Base-by-base conservation (phyloP, 1,140 invertebrate genomes). In the Drosophila simulans region DNA sequence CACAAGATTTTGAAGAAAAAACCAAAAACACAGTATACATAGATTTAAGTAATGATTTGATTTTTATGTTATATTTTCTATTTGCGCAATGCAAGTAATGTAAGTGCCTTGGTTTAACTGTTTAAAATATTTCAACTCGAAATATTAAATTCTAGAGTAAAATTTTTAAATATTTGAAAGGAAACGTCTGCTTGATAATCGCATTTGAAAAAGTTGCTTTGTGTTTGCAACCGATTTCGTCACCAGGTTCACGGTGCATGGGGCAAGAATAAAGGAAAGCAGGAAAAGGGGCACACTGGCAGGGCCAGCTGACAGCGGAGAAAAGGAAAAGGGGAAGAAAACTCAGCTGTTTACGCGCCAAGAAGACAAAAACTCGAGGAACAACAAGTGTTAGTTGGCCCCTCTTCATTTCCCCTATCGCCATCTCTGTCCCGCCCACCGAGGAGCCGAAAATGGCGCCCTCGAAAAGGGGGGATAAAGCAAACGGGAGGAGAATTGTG, bases 401-500 rank as follows among this genome's bases (percentile, higher is more conserved):
- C 37, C 45, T 37, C 49, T 37, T 22, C 15, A 25, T 40, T 63
- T 56, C 22, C 34, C 8, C 10, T 37, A 51, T 40, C 17, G 10
- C 71, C 31, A 11, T 76, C 60, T 58, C 40, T 20, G 27, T 45
- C 31, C 10, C 22, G 39, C 51, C 27, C 12, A 45, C 34, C 7
- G 20, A 51, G 20, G 13, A 37, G 13, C 27, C 39, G 25, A 77
- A 81, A 43, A 55, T 65, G 55, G 53, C 42, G 81, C 58, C 52
- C 43, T 37, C 46, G 37, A 27, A 43, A 37, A 15, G 17, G 13
- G 43, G 49, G 45, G 20, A 45, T 39, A 72, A 70, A 63, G 57
- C 66, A 79, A 66, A 69, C 53, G 52, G 45, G 48, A 25, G 39
- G 58, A 77, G 64, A 84, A 89, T 89, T 72, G 80, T 88, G 84